Conservation (phyloP, 2,113 vertebrate genomes). For the Mesembrinibis cayennensis region DNA sequence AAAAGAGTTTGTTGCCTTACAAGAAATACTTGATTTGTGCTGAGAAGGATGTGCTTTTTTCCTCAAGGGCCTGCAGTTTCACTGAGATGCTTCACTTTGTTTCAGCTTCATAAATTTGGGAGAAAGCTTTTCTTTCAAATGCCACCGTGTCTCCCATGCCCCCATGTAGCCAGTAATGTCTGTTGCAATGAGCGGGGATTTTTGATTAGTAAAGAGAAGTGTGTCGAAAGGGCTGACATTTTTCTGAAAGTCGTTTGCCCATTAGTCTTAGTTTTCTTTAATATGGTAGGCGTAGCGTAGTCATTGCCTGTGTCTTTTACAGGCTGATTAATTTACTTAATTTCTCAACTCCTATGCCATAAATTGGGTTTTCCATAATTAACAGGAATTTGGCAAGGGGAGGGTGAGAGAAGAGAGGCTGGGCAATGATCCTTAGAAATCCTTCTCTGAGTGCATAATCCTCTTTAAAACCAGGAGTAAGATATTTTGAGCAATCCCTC, state of each 20-base stretch:
- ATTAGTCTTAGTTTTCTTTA: not conserved
- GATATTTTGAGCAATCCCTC: not conserved
- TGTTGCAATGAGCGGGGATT: fast-evolving
- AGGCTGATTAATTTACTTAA: not conserved
- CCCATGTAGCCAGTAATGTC: not conserved
- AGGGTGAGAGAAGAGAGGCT: not conserved
- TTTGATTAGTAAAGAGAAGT: not conserved
- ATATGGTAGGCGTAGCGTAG: not conserved
- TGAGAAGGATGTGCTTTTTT: not conserved
- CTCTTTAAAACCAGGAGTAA: not conserved
- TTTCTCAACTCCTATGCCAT: not conserved
- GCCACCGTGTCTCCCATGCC: fast-evolving
- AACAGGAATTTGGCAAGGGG: not conserved
- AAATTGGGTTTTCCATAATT: not conserved
- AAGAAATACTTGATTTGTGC: not conserved
- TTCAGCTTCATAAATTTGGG: not conserved
- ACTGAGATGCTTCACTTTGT: not conserved
- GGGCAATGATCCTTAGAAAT: not conserved
- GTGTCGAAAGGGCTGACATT: not conserved
- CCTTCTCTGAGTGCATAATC: not conserved
- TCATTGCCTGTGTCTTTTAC: not conserved
- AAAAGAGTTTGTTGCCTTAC: not conserved
- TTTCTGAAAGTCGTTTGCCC: not conserved
- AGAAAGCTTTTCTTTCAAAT: not conserved
- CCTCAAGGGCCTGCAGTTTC: not conserved